Evolutionary conservation across 2,797 vertebrate genomes (phyloP), one percentile per base, ranked within the genome.

Genomic region (Catostomus latipinnis): DNA sequence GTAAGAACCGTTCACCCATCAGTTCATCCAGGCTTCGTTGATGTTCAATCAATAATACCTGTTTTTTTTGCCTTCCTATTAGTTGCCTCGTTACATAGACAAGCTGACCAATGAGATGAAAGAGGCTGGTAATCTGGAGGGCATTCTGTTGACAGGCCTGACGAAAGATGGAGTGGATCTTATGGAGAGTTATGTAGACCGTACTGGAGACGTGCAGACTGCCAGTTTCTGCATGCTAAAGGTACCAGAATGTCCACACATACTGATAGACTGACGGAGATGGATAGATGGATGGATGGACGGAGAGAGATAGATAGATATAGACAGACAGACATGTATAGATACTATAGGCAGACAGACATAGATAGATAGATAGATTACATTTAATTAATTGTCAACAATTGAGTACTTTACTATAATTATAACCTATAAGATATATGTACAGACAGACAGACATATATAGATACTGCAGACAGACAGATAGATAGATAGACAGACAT

Each of bases 181-280:
- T 56, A 98, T 99, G 96, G 98, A 99, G 92, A 98, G 97, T 88
- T 98, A 97, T 0, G 98, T 99, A 73, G 98, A 99, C 82, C 94
- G 93, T 76, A 99, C 98, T 0, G 97, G 97, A 74, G 98, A 99
- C n/a, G 97, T 99, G n/a, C 98, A 99, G 92, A 99, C 98, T 0
- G 98, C 98, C 76, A 99, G 98, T 83, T 99, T 99, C 88, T 99
- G 97, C 89, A 98, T 99, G 98, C 88, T 99, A 16, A 97, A 97
- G 96, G 98, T 98, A 49, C 11, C 57, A 9, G 2, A 16, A 70
- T 9, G 14, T 71, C 4, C 34, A 8, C 52, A 8, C 8, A 12
- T 53, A 53, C 61, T 13, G 34, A 63, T 16, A 2, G 34, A 34
- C 4, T 2, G 34, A 34, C 34, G 34, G 34, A 34, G 34, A 34